Percentiles rank a stretch among this genome's conserved stretches.
These are phyloP conservation scores for Phymanthus crucifer DNA, from an alignment of 92 coral and sea anemone species.

Conservation along the genomic window DNA sequence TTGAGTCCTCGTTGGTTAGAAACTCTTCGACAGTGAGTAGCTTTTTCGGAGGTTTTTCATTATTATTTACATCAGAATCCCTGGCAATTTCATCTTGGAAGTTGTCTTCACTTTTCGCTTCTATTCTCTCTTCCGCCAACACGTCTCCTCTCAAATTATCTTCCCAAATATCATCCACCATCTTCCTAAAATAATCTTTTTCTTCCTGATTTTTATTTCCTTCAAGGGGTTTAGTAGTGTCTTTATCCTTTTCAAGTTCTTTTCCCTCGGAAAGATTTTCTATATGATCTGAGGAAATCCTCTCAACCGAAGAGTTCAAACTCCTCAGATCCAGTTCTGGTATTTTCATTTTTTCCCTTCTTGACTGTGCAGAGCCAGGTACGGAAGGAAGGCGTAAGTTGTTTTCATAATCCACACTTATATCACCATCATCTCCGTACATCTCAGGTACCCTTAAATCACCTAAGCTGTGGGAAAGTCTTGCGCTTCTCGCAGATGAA, in stretches of 20 bases:
- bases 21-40: constrained; percentile 27
- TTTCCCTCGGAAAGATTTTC: background rate
- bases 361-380: background rate
- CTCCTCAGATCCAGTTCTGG: constrained; percentile 6
- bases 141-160: constrained; percentile 16
- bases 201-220: background rate
- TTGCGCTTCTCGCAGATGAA: background rate
- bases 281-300: background rate
- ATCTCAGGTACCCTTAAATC: constrained; percentile 20
- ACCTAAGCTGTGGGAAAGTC: constrained; percentile 2
- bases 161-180: constrained; percentile 31
- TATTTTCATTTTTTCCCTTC: constrained; percentile 1
- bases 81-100: background rate
- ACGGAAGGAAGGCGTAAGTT: constrained; percentile 13
- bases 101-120: background rate
- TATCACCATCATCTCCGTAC: background rate
- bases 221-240: background rate
- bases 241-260: background rate
- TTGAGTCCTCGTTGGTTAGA: background rate
- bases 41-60: constrained; percentile 13
- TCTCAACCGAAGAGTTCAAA: constrained; percentile 6
- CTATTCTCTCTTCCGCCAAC: constrained; percentile 1
- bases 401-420: background rate
- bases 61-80: background rate
- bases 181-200: constrained; percentile 17